These are phyloP conservation scores for Caenorhabditis afra DNA, from an alignment of 2,888 invertebrate genomes.

Conservation along the genomic window DNA sequence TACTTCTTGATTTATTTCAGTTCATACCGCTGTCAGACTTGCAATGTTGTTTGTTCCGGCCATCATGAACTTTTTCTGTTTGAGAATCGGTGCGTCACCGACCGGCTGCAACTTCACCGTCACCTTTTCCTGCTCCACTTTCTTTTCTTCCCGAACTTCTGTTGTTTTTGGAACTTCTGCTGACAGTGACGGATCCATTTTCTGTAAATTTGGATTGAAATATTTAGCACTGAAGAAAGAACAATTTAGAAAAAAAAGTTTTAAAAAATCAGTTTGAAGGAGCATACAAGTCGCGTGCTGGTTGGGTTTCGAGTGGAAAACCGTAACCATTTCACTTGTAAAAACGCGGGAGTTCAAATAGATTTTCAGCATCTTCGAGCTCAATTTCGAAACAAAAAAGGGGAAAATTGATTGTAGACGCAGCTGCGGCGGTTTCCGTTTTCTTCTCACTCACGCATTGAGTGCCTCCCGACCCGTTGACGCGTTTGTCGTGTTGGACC, in stretches of 20 bases:
- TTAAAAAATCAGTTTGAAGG: conserved; percentile 5
- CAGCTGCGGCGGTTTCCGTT: conserved; percentile 5
- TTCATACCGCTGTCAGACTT: conserved; percentile 47
- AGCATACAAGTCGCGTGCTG: background rate
- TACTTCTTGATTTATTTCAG: background rate
- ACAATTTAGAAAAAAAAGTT: conserved; percentile 13
- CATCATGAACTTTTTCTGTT: conserved; percentile 59
- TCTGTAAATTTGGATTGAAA: too few species aligned
- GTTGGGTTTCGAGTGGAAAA: conserved; percentile 14
- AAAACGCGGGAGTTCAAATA: conserved; percentile 7
- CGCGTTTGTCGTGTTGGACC: conserved; percentile 45
- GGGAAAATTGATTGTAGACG: conserved; percentile 5
- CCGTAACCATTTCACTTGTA: background rate
- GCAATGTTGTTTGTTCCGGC: conserved; percentile 48
- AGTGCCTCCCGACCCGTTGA: conserved; percentile 27
- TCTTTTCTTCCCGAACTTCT: background rate
- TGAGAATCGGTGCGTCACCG: conserved; percentile 70
- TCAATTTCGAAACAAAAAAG: conserved; percentile 22
- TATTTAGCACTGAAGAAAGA: too few species aligned
- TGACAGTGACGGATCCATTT: conserved; percentile 23
- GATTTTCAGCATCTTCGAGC: background rate
- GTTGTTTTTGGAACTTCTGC: background rate
- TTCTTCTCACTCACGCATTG: background rate
- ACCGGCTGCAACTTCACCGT: conserved; percentile 62
- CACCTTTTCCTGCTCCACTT: conserved; percentile 58